Evolutionary conservation across 2,113 vertebrate genomes (phyloP).

Genomic region (Laticauda colubrina): DNA sequence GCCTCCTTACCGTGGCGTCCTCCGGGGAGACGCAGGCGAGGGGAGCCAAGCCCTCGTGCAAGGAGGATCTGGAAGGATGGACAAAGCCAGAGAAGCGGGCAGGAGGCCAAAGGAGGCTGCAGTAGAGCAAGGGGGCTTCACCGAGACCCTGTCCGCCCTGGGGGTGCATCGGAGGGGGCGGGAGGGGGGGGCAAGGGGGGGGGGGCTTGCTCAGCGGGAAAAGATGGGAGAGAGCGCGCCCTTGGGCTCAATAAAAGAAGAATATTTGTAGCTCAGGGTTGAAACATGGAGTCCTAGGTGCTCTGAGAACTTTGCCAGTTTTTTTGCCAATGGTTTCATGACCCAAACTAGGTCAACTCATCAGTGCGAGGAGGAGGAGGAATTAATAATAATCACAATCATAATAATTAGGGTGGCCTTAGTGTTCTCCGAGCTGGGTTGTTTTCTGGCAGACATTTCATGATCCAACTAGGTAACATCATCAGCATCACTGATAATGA

Average conservation of each 20-base stretch:
- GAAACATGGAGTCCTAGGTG: fast-evolving
- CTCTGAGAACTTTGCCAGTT: too few relatives aligned
- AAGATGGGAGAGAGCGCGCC: background rate
- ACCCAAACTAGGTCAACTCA: too few relatives aligned
- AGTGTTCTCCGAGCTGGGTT: too few relatives aligned
- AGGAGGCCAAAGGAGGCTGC: too few relatives aligned
- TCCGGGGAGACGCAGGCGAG: background rate
- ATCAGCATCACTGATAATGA: background rate
- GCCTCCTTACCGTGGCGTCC: background rate
- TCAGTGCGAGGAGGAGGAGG: too few relatives aligned
- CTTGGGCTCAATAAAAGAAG: background rate
- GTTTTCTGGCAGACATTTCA: too few relatives aligned
- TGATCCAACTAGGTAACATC: too few relatives aligned
- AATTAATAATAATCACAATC: too few relatives aligned
- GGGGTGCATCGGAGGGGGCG: too few relatives aligned
- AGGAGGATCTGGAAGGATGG: background rate
- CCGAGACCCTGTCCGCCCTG: background rate
- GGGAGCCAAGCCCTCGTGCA: background rate
- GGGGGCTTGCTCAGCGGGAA: background rate
- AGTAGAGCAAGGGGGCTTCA: background rate
- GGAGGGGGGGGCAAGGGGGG: too few relatives aligned
- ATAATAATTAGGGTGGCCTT: too few relatives aligned
- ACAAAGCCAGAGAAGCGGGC: background rate
- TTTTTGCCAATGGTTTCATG: too few relatives aligned
- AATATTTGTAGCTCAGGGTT: background rate